Conservation (phyloP, 2,888 invertebrate genomes). For the Therioaphis trifolii region DNA sequence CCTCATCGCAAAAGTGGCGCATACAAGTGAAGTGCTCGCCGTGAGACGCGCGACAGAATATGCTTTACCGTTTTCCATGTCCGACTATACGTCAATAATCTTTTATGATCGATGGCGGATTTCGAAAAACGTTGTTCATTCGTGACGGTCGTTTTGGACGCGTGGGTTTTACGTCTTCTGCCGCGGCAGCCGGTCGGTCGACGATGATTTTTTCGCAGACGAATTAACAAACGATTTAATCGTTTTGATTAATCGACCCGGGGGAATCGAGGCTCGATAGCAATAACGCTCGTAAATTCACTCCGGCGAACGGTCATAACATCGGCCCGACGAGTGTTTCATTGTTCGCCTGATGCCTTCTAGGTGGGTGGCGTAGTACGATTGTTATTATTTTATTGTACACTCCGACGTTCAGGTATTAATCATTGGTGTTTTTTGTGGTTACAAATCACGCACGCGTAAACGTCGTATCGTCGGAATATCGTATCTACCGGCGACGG, state of each 20-base stretch:
- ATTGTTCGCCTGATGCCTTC: conserved; percentile 25
- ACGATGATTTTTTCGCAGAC: background rate
- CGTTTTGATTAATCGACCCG: conserved; percentile 31
- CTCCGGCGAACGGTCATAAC: background rate
- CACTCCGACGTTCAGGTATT: background rate
- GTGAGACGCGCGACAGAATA: too few relatives aligned
- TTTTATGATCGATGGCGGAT: too few relatives aligned
- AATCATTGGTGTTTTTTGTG: conserved; percentile 8
- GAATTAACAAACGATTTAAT: conserved; percentile 32
- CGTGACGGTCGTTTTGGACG: background rate
- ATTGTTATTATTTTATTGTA: background rate
- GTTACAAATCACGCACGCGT: conserved; percentile 44
- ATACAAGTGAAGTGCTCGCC: too few relatives aligned
- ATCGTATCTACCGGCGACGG: conserved; percentile 9
- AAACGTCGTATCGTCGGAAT: conserved; percentile 1
- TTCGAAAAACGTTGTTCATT: too few relatives aligned
- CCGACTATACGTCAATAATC: too few relatives aligned
- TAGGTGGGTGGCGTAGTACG: conserved; percentile 48
- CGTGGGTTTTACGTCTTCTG: background rate
- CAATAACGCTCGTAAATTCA: conserved; percentile 30
- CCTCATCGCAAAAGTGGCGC: too few relatives aligned
- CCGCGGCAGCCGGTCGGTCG: background rate
- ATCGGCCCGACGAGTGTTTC: conserved; percentile 6
- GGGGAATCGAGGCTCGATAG: background rate
- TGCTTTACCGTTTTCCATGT: too few relatives aligned